Conservation (phyloP, 2,888 invertebrate genomes). For the Ichneumoninae sp. region DNA sequence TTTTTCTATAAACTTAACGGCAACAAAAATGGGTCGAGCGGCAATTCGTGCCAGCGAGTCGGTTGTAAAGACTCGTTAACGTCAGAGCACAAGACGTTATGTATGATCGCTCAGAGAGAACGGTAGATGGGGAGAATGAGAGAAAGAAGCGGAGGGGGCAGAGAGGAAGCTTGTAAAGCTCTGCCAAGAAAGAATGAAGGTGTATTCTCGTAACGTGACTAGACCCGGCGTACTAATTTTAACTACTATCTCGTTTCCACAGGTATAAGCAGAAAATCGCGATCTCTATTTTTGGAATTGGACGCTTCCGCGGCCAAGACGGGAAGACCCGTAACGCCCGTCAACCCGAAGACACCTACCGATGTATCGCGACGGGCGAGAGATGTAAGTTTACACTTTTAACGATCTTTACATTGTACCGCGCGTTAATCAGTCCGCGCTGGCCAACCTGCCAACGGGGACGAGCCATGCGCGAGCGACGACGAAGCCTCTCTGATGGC, state of each 20-base stretch:
- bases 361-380: slow-evolving; percentile 87
- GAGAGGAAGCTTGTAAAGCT: slow-evolving; percentile 27
- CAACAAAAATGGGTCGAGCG: not conserved
- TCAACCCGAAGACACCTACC: slow-evolving; percentile 85
- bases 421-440: slow-evolving; percentile 5
- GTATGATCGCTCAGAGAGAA: slow-evolving; percentile 11
- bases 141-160: not conserved
- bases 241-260: slow-evolving; percentile 68
- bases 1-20: not conserved
- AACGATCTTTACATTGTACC: slow-evolving; percentile 42
- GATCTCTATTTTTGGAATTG: slow-evolving; percentile 93
- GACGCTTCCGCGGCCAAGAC: slow-evolving; percentile 91
- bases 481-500: not conserved
- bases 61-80: slow-evolving; percentile 3
- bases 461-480: not conserved
- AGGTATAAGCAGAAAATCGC: slow-evolving; percentile 95
- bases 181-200: slow-evolving; percentile 51
- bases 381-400: slow-evolving; percentile 84
- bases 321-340: slow-evolving; percentile 87
- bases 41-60: slow-evolving; percentile 14
- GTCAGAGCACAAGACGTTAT: slow-evolving; percentile 10
- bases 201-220: slow-evolving; percentile 46
- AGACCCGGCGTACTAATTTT: slow-evolving; percentile 43
- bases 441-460: slow-evolving; percentile 27
- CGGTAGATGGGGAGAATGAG: slow-evolving; percentile 10